Base-by-base conservation (phyloP, 2,113 vertebrate species). In the Rhinoderma darwinii region DNA sequence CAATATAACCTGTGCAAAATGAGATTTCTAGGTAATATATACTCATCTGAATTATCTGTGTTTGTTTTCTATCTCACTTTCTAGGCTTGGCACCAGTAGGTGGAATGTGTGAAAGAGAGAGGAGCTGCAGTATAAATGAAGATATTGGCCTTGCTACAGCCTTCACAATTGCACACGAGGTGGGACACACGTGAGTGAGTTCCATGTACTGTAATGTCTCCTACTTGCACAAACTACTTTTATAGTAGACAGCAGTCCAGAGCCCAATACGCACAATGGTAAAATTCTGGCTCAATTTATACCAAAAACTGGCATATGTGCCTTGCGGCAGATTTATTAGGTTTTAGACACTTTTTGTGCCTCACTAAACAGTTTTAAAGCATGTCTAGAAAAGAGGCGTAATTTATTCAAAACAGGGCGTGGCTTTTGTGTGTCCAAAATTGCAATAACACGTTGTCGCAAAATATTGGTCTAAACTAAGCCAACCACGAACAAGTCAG, bases 111-210 rank as follows among this genome's bases (percentile, higher is more conserved):
- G 98, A 99, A 81, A 94, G 97, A 0, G 98, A 99, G 89, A 91
- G 98, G 47, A 99, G 98, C 91, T 99, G 98, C 92, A 99, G 97
- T 92, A 98, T 99, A 92, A 99, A 99, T 0, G 98, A 99, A 89
- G 98, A 99, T 93, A 99, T 99, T 0, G 98, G 98, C 41, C 93
- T 99, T 89, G 98, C 98, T 85, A 99, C 98, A 0, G 98, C 98
- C 0, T 99, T 99, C 94, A 99, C 98, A 88, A 99, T 99, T 4
- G 98, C 98, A 88, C 98, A 99, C 0, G 98, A 99, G 95, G 98
- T 99, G 0, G 98, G 98, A 91, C 98, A 99, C 94, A 99, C 98
- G 98, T 99, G 92, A 97, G 97, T 90, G 75, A 70, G n/a, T 78
- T 86, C 47, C 51, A 77, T 77, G 83, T 85, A 81, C 12, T 41